phyloP scores from a whole-genome alignment of 2,113 vertebrate genomes.

The Grus americana region DNA sequence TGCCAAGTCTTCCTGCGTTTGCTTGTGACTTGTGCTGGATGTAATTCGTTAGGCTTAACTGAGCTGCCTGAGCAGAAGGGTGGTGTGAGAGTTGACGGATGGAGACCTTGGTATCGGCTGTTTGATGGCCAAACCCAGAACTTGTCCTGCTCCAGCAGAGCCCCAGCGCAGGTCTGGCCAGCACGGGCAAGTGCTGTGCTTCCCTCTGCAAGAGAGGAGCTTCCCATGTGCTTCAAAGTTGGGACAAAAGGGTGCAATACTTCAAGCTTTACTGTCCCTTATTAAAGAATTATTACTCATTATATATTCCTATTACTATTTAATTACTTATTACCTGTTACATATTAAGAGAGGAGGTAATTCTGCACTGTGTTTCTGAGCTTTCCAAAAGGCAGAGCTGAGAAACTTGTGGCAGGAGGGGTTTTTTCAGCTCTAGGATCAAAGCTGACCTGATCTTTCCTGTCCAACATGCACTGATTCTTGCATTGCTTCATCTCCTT shows the following conservation, averaged over 20 bases:
- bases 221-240: neutral
- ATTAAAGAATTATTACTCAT: neutral
- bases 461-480: neutral
- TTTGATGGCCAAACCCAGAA: neutral
- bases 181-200: rapidly evolving
- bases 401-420: neutral
- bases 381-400: neutral
- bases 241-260: neutral
- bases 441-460: neutral
- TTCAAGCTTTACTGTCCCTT: neutral
- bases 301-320: neutral
- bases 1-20: neutral
- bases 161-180: neutral
- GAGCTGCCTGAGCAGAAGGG: neutral
- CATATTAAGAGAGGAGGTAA: neutral
- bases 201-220: neutral
- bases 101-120: neutral
- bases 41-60: conserved; percentile 19
- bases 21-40: neutral
- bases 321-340: neutral
- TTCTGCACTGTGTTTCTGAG: neutral
- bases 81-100: neutral
- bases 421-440: neutral
- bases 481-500: neutral
- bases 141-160: neutral